These are phyloP conservation scores for Chamaetylas fuelleborni DNA, from an alignment of 2,113 vertebrate genomes.

Conservation along the genomic window DNA sequence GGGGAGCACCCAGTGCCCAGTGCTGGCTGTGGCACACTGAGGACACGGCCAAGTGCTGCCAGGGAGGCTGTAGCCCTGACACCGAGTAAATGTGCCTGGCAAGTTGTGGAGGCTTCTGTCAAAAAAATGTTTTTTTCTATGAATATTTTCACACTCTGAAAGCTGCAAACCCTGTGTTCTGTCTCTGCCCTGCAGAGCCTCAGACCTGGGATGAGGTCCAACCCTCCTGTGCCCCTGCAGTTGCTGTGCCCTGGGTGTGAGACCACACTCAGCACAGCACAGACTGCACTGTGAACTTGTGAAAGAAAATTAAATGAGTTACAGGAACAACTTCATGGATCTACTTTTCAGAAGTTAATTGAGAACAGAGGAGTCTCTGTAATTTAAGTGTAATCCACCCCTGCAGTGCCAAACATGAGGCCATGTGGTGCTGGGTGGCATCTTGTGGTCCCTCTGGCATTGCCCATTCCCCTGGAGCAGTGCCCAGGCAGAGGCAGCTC, in stretches of 20 bases:
- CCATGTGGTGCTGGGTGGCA: accelerated
- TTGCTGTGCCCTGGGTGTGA: accelerated
- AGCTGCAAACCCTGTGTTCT: not conserved
- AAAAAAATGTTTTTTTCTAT: not conserved
- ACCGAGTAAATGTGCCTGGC: accelerated
- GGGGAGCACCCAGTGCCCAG: accelerated
- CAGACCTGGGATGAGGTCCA: not conserved
- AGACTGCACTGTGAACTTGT: not conserved
- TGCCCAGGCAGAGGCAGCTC: not conserved
- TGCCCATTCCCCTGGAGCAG: accelerated
- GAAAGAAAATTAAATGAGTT: not conserved
- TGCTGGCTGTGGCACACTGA: accelerated
- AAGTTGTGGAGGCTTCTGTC: not conserved
- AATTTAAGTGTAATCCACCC: not conserved
- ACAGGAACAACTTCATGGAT: not conserved
- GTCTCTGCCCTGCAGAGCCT: not conserved
- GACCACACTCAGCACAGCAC: not conserved
- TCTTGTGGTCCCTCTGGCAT: not conserved
- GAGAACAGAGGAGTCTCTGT: accelerated
- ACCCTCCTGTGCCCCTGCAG: not conserved
- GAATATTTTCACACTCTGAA: not conserved
- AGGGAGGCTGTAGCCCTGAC: accelerated
- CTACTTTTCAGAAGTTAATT: not conserved
- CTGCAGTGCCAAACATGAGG: not conserved
- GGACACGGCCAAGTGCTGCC: not conserved